Evolutionary conservation across 2,888 invertebrate genomes (phyloP), one percentile per base, ranked within the genome.

Genomic region (Tenodera sinensis): DNA sequence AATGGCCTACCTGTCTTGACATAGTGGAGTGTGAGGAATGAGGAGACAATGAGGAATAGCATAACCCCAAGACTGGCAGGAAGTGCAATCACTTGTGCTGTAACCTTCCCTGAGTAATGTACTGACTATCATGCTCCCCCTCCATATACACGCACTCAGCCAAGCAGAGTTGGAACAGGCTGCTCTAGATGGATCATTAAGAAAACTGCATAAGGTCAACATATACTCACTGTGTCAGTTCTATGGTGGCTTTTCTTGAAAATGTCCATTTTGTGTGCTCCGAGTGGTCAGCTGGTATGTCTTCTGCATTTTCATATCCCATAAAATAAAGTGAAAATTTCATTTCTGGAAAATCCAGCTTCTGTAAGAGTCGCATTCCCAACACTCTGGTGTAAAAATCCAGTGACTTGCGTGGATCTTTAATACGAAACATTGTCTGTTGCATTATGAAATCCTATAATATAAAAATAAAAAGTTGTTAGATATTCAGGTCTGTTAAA

Each of bases 351-450:
- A 98, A 98, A 93, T 99, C 98, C 3, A 97, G 93, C 92, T 98
- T 98, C 91, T 97, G 96, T 87, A 99, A 93, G 83, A 99, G 93
- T 20, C 96, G 96, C 98, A 99, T 99, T 9, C 99, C 99, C 0
- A 99, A 94, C 0, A 98, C 97, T 88, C 96, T 96, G 0, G 98
- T 97, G 93, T 99, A 99, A 93, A 99, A 99, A 1, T 98, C 97
- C 85, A 99, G 93, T 0, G 98, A 97, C 91, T 95, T 96, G 90
- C 96, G 95, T 0, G 98, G 98, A 93, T 99, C 98, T 93, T 98
- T 99, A 91, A 99, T 98, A 81, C 99, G 95, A 93, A 97, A 97
- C 99, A 99, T 99, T 0, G 98, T 99, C 95, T 99, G 99, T 94
- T 99, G 98, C 94, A 99, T 97, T 91, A 98, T 95, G 93, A 97